These are phyloP conservation scores for Pantherophis alleghaniensis DNA, from an alignment of 2,797 vertebrate species.

Conservation along the genomic window DNA sequence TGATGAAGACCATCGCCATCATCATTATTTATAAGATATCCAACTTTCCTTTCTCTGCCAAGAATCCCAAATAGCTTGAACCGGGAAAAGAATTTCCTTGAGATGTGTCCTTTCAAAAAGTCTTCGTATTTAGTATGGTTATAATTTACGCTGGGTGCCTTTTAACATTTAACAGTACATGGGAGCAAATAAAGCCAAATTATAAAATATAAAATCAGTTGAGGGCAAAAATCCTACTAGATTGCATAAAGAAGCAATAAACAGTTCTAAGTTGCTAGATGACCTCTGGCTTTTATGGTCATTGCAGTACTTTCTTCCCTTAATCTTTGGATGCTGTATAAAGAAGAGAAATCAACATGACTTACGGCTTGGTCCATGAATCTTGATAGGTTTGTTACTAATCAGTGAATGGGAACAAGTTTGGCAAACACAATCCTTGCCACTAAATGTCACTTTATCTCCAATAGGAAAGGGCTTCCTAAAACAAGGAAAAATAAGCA, in stretches of 20 bases:
- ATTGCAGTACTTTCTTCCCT: accelerated
- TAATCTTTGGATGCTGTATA: accelerated
- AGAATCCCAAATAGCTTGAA: background rate
- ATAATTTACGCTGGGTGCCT: background rate
- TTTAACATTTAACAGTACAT: background rate
- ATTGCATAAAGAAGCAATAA: background rate
- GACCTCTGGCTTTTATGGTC: background rate
- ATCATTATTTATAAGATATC: background rate
- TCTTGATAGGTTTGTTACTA: slow-evolving; percentile 94
- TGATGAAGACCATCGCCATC: background rate
- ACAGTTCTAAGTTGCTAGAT: background rate
- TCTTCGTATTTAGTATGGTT: background rate
- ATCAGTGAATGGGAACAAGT: slow-evolving; percentile 90
- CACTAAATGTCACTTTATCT: slow-evolving; percentile 97
- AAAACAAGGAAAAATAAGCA: slow-evolving; percentile 31
- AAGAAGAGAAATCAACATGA: slow-evolving; percentile 36
- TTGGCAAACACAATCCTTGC: slow-evolving; percentile 96
- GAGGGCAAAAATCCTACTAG: background rate
- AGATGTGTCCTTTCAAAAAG: background rate
- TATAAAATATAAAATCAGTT: background rate
- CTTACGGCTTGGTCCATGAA: slow-evolving; percentile 97
- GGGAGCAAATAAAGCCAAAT: background rate
- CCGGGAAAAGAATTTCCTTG: background rate
- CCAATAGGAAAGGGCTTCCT: slow-evolving; percentile 98
- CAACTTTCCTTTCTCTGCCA: background rate